Conservation (phyloP, 1,140 invertebrate genomes). For the Orchesella cincta region DNA sequence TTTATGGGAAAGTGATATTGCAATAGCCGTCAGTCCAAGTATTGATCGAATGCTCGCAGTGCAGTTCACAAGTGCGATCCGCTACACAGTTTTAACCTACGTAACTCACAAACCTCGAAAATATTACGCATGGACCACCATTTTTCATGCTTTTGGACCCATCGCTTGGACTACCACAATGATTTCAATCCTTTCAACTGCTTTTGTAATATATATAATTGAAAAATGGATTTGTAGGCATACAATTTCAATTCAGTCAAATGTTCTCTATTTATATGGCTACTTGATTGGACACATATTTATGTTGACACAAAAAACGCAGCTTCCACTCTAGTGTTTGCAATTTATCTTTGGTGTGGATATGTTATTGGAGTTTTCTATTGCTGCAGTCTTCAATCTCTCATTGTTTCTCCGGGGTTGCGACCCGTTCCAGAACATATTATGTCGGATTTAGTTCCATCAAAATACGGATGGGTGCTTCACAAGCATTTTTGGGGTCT, state of each 20-base stretch:
- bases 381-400: neutral
- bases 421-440: neutral
- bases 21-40: neutral
- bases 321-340: neutral
- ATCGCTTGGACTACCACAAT: neutral
- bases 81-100: neutral
- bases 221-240: neutral
- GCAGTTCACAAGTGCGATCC: neutral
- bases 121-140: neutral
- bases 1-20: neutral
- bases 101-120: neutral
- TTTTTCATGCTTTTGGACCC: neutral
- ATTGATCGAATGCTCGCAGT: neutral
- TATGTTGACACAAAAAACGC: neutral
- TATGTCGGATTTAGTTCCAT: neutral
- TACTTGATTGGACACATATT: neutral
- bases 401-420: neutral
- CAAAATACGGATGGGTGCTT: neutral
- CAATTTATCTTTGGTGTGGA: neutral
- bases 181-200: neutral
- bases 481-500: neutral
- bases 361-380: neutral
- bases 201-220: neutral
- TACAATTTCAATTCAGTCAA: neutral
- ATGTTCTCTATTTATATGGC: neutral